Evolutionary conservation across 2,113 vertebrate species (phyloP), one percentile per base, ranked within the genome.

Genomic region (Psettodes erumei): DNA sequence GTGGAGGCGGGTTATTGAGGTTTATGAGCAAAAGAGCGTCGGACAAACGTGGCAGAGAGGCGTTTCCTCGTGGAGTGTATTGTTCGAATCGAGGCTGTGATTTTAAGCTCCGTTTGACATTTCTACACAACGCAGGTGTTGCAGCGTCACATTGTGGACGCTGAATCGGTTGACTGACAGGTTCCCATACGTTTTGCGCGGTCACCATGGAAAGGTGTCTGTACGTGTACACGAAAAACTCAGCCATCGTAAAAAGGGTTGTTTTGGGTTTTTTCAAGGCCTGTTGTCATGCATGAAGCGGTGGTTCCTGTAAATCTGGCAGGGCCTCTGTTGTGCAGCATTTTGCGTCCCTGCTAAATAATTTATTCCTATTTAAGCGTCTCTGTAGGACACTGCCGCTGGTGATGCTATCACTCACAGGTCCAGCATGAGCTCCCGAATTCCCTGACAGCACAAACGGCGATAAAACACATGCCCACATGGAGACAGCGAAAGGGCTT

Each of bases 311-410:
- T 72, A 27, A 59, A n/a, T 71, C 78, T 47, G 65, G 28, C 54
- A 63, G 55, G 53, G 38, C 56, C 47, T 68, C 61, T n/a, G 27
- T 53, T 63, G 30, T 55, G 54, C 37, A 77, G 71, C 66, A 67
- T 78, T n/a, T 60, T 78, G 69, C 80, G 70, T 77, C 65, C 68
- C 58, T 59, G 59, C 64, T 91, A 80, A 91, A 91, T 92, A 71
- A 90, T 91, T 88, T 71, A 86, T 48, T 35, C 58, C 45, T 79
- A 64, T 78, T 85, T 80, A 87, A 80, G 79, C 53, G 68, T 25
- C 71, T 60, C 65, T 70, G 43, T 64, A 40, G 77, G 72, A 80
- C 28, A 30, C 27, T 28, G 50, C 71, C 68, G 54, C 62, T 68
- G 61, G 54, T 61, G 55, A 12, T 23, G 40, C 70, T 56, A 27